These are phyloP conservation scores for Myiozetetes cayanensis DNA, from an alignment of 2,113 vertebrate species.

Conservation along the genomic window DNA sequence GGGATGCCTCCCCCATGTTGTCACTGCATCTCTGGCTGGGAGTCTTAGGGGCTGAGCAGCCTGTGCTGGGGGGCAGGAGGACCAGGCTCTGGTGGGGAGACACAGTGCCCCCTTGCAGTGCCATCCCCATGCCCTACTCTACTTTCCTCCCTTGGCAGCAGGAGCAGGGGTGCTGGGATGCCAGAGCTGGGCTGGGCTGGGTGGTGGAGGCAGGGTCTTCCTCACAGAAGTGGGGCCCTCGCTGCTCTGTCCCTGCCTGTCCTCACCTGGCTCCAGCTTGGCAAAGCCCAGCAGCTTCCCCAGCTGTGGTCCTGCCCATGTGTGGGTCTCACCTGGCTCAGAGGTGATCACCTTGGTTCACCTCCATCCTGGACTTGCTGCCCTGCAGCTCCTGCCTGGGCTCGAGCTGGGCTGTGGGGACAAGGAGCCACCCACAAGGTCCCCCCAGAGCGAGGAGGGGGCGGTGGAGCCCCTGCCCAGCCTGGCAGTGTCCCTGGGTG, in stretches of 20 bases:
- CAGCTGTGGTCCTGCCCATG: accelerated
- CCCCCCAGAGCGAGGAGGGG: neutral
- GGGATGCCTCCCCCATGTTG: accelerated
- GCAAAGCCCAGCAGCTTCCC: neutral
- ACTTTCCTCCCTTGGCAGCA: neutral
- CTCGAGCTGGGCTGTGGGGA: accelerated
- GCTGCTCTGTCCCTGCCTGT: accelerated
- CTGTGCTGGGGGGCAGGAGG: accelerated
- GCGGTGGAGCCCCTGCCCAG: neutral
- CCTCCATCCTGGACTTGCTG: accelerated
- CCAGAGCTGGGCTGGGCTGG: neutral
- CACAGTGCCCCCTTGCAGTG: accelerated
- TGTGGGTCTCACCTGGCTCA: neutral
- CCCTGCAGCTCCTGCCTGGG: neutral
- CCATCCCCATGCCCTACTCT: accelerated
- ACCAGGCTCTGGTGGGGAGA: neutral
- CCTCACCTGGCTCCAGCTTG: accelerated
- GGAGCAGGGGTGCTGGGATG: neutral
- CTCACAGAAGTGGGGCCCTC: accelerated
- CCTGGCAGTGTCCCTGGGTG: accelerated
- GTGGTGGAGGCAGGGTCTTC: neutral
- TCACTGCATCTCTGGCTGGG: accelerated
- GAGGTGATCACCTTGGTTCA: neutral
- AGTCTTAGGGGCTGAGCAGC: neutral
- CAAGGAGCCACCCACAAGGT: accelerated